Evolutionary conservation across 2,888 invertebrate genomes (phyloP).

Genomic region (Dilophus febrilis): DNA sequence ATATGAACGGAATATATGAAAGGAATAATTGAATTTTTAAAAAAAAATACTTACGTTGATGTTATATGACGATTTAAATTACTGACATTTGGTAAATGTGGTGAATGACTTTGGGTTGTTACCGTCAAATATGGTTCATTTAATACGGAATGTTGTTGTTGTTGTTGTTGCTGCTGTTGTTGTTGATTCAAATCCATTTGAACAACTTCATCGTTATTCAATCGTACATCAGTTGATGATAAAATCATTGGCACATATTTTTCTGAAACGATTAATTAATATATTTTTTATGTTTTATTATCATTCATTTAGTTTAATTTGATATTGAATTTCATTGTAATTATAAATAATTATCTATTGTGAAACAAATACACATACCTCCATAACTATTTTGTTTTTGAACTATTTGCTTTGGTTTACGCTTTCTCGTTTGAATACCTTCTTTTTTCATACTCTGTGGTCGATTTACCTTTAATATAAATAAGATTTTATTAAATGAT

Average conservation of each 20-base stretch:
- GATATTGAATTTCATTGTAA: too few species aligned
- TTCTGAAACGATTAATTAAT: too few species aligned
- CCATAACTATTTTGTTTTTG: too few species aligned
- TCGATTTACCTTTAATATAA: conserved; percentile 45
- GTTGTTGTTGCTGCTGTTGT: background rate
- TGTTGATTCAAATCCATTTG: background rate
- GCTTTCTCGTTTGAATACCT: conserved; percentile 91
- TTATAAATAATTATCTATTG: too few species aligned
- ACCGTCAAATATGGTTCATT: conserved; percentile 7
- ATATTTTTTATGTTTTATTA: too few species aligned
- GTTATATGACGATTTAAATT: conserved; percentile 34
- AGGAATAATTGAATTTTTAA: background rate
- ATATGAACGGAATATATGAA: background rate
- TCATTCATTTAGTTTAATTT: too few species aligned
- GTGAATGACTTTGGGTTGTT: conserved; percentile 19
- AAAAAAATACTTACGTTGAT: conserved; percentile 29
- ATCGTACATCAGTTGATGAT: conserved; percentile 18
- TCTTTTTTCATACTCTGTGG: conserved; percentile 98
- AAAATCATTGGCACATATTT: conserved; percentile 18
- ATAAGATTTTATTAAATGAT: too few species aligned
- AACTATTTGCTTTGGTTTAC: conserved; percentile 53
- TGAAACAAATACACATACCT: too few species aligned
- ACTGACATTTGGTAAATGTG: conserved; percentile 34
- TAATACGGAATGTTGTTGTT: background rate
- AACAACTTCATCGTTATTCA: background rate